Conservation (phyloP, 92 coral and sea anemone genomes). For the Zoanthus solanderi region DNA sequence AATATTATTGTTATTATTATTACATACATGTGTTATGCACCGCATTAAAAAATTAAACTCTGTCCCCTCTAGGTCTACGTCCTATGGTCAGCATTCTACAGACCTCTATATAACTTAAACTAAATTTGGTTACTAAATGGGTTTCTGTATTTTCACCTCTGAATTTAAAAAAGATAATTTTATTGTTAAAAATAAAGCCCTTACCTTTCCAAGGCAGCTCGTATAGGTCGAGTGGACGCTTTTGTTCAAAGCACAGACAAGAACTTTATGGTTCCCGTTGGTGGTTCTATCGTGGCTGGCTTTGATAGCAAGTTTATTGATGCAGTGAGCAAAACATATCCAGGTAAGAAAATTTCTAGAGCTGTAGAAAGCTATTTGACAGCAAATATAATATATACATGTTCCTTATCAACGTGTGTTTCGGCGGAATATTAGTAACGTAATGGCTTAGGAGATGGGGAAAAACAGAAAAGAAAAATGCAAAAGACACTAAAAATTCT, state of each 20-base stretch:
- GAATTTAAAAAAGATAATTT: background rate
- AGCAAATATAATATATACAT: background rate
- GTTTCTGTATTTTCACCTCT: too few relatives aligned
- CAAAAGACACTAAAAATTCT: too few relatives aligned
- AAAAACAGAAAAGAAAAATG: too few relatives aligned
- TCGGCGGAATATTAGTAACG: too few relatives aligned
- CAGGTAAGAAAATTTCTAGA: constrained; percentile 62
- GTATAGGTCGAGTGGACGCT: constrained; percentile 98
- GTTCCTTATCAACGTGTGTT: background rate
- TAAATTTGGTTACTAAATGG: too few relatives aligned
- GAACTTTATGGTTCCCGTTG: constrained; percentile 97
- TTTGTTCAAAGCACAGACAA: constrained; percentile 96
- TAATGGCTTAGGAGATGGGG: too few relatives aligned
- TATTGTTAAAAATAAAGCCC: background rate
- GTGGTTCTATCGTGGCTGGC: constrained; percentile 96
- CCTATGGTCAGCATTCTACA: too few relatives aligned
- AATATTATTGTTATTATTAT: too few relatives aligned
- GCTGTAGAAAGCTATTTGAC: background rate
- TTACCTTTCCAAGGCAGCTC: constrained; percentile 76
- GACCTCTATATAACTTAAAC: too few relatives aligned
- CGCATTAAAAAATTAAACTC: too few relatives aligned
- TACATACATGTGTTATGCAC: too few relatives aligned
- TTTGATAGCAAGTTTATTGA: constrained; percentile 90
- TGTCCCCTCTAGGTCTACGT: too few relatives aligned
- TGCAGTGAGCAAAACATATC: constrained; percentile 90